Evolutionary conservation across 2,797 vertebrate species (phyloP).

Genomic region (Orestias chungarensis): DNA sequence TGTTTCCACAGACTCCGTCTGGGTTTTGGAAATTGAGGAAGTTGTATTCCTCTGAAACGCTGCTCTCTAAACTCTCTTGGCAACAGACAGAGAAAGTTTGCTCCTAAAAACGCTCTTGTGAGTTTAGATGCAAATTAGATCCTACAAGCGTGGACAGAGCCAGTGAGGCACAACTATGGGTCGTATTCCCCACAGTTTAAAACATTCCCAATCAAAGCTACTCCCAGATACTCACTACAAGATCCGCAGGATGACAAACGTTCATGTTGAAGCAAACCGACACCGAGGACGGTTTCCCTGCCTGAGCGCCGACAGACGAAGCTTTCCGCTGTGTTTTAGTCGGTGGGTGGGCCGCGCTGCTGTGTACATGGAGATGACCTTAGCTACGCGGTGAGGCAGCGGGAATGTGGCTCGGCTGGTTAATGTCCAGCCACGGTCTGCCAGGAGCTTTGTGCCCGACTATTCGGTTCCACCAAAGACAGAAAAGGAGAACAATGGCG

Average conservation of each 20-base stretch:
- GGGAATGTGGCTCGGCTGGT: constrained; percentile 33
- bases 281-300: constrained; percentile 26
- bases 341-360: constrained; percentile 46
- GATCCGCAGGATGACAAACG: constrained; percentile 19
- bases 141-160: neutral
- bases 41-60: too few relatives aligned
- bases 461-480: constrained; percentile 38
- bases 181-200: neutral
- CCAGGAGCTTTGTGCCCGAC: constrained; percentile 40
- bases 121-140: neutral
- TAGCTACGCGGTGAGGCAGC: constrained; percentile 43
- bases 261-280: constrained; percentile 50
- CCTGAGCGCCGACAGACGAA: constrained; percentile 42
- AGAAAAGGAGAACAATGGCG: neutral
- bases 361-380: constrained; percentile 75
- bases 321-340: constrained; percentile 30
- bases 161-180: neutral
- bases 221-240: constrained; percentile 57
- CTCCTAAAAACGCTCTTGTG: neutral
- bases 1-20: too few relatives aligned
- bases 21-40: too few relatives aligned
- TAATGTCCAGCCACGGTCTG: constrained; percentile 48
- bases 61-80: too few relatives aligned
- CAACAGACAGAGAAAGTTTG: neutral
- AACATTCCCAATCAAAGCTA: too few relatives aligned